phyloP scores from a whole-genome alignment of 2,888 invertebrate genomes.

The Didymodactylos carnosus region DNA sequence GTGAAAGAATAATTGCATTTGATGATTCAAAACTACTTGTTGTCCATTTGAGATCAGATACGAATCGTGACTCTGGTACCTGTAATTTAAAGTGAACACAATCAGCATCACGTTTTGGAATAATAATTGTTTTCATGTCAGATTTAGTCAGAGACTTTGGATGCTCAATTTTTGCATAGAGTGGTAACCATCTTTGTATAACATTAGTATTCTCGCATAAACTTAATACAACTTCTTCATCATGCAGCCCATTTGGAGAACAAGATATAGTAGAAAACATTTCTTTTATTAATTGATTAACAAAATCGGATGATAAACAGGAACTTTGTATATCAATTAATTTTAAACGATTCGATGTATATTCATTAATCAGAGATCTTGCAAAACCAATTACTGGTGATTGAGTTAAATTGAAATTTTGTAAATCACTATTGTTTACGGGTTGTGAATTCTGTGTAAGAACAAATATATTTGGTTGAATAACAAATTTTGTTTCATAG shows the following conservation, averaged over 20 bases:
- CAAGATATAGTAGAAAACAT: not conserved
- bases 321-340: not conserved
- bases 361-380: not conserved
- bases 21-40: too few relatives aligned
- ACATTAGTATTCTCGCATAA: not conserved
- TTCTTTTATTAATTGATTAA: not conserved
- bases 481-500: fast-evolving
- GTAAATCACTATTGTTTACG: not conserved
- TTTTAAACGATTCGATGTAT: not conserved
- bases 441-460: not conserved
- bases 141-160: not conserved
- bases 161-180: not conserved
- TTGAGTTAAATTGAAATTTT: not conserved
- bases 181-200: not conserved
- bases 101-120: not conserved
- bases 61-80: not conserved
- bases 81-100: not conserved
- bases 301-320: not conserved
- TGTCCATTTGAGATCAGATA: not conserved
- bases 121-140: not conserved
- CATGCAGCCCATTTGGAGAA: not conserved
- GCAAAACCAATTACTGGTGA: not conserved
- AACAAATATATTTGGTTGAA: not conserved
- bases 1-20: not conserved
- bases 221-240: not conserved